phyloP scores from a whole-genome alignment of 2,113 vertebrate genomes.

The Rhinogobius similis region DNA sequence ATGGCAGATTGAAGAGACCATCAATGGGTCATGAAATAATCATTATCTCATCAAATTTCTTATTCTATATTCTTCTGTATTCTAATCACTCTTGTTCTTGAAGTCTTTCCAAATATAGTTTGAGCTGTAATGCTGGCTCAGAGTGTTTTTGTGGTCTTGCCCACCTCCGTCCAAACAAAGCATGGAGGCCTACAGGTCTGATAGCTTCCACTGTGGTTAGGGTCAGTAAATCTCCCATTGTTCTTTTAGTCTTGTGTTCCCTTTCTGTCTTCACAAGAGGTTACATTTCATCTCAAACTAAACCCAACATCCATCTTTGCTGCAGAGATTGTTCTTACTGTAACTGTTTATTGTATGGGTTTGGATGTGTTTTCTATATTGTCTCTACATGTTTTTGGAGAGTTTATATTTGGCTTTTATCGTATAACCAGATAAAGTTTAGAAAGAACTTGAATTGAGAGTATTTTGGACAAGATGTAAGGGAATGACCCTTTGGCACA shows the following conservation, averaged over 20 bases:
- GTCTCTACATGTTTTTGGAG: slow-evolving; percentile 30
- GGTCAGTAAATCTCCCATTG: slow-evolving; percentile 42
- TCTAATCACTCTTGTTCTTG: background rate
- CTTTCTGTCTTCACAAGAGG: slow-evolving; percentile 28
- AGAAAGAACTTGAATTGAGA: background rate
- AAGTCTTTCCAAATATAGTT: slow-evolving; percentile 20
- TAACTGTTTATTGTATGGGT: slow-evolving; percentile 11
- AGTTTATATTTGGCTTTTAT: background rate
- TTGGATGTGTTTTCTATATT: slow-evolving; percentile 25
- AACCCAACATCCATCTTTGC: slow-evolving; percentile 35
- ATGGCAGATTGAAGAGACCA: background rate
- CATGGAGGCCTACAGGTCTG: slow-evolving; percentile 12
- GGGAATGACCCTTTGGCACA: background rate
- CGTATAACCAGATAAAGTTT: background rate
- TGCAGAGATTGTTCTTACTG: slow-evolving; percentile 21
- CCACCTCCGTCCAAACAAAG: slow-evolving; percentile 45
- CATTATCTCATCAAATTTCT: background rate
- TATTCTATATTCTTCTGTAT: background rate
- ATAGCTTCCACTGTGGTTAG: slow-evolving; percentile 20
- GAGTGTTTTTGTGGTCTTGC: slow-evolving; percentile 36
- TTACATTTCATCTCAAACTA: slow-evolving; percentile 28
- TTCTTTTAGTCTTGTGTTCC: slow-evolving; percentile 33
- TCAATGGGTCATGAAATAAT: background rate
- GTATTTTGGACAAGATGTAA: background rate
- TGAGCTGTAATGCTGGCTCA: slow-evolving; percentile 12